Base-by-base conservation (phyloP, 2,797 vertebrate species). In the Danio jaintianensis region DNA sequence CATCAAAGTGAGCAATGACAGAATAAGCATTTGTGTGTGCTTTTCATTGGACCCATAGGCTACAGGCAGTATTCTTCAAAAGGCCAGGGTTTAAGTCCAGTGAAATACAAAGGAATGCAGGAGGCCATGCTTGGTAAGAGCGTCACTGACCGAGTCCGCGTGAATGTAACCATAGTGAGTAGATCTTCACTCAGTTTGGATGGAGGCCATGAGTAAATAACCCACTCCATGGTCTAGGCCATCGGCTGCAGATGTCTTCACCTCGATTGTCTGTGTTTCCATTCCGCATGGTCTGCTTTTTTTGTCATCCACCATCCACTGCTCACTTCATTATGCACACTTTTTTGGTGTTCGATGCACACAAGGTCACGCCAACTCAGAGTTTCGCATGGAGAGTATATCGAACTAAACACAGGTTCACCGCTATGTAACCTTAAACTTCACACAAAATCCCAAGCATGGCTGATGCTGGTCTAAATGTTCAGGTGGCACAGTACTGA, bases 381-480 rank as follows among this genome's bases (percentile, higher is more conserved):
- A 62, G 38, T 40, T 79, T 74, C 56, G 56, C 71, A 61, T 61
- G 56, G 55, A 73, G 42, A 59, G 22, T 52, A 52, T 11, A 67
- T 38, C 66, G 29, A 68, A 59, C 61, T 45, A 45, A 59, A 80
- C 83, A 88, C 71, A 69, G 20, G 64, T 67, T 40, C 11, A 8
- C 45, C 22, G 71, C 22, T 47, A n/a, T 74, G 43, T 74, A 18
- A 48, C 47, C n/a, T 68, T 58, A 63, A 64, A 63, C 68, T 55
- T 80, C 50, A 80, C 78, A 80, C 80, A 82, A 67, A 80, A 84
- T 91, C 91, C 89, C 92, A 92, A 92, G 91, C 93, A 92, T 91
- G 92, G 91, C 91, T 92, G 92, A 93, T 92, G 92, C 91, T 92
- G 85, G 87, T 88, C 82, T 90, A 90, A 89, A 89, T 92, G 88